Percentiles rank a stretch among this genome's conserved stretches.
Evolutionary conservation across 1,140 invertebrate species (phyloP).

Genomic region (Drosophila mauritiana): DNA sequence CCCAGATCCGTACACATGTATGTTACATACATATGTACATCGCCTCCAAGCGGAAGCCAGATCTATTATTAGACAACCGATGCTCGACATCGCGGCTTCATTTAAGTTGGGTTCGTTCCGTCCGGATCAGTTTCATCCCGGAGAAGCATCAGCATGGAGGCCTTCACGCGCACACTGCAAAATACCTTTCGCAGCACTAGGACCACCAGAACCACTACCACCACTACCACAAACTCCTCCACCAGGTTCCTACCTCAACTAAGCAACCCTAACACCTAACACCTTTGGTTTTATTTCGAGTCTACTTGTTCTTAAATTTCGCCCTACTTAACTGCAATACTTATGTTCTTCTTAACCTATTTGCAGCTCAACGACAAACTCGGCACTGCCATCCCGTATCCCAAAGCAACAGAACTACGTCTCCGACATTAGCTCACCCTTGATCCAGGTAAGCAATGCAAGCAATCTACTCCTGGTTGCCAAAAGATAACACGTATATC

Average conservation of each 20-base stretch:
- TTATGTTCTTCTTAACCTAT: not conserved
- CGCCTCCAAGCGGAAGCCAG: slow-evolving; percentile 45
- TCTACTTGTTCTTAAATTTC: not conserved
- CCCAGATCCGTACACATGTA: not conserved
- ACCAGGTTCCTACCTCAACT: slow-evolving; percentile 4
- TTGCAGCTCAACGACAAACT: slow-evolving; percentile 87
- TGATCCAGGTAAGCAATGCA: slow-evolving; percentile 87
- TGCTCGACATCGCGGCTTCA: slow-evolving; percentile 4
- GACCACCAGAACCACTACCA: slow-evolving; percentile 46
- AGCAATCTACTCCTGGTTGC: not conserved
- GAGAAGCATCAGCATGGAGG: slow-evolving; percentile 45
- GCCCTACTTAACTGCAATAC: not conserved
- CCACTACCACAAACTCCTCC: slow-evolving; percentile 38
- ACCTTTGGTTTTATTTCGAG: slow-evolving; percentile 1
- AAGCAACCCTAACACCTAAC: slow-evolving; percentile 17
- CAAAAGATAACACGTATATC: not conserved
- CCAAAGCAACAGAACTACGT: slow-evolving; percentile 83
- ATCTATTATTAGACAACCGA: slow-evolving; percentile 44
- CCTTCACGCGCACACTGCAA: slow-evolving; percentile 64
- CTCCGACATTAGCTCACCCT: slow-evolving; percentile 93
- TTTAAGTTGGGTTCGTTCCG: slow-evolving; percentile 36
- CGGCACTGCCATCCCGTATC: slow-evolving; percentile 76
- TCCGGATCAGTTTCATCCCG: slow-evolving; percentile 21
- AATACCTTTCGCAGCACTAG: slow-evolving; percentile 65
- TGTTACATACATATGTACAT: slow-evolving; percentile 1